These are phyloP conservation scores for Genyomyrus donnyi DNA, from an alignment of 2,113 vertebrate species.

Conservation along the genomic window DNA sequence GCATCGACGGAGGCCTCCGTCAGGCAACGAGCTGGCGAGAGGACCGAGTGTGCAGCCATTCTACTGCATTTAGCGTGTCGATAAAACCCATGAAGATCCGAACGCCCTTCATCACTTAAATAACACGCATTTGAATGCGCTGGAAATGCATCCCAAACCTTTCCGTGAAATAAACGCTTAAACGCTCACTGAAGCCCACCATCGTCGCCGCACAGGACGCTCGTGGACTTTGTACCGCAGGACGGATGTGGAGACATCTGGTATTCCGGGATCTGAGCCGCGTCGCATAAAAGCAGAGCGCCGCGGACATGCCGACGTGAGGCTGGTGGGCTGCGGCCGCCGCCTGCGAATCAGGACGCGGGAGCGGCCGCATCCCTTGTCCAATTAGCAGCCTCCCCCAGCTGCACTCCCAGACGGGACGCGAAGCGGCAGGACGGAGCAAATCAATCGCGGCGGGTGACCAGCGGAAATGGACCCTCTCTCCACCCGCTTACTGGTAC, in stretches of 20 bases:
- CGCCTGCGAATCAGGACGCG: background rate
- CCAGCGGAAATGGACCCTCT: background rate
- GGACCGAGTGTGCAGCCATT: background rate
- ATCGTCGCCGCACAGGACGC: too few species aligned
- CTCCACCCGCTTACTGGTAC: background rate
- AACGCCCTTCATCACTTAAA: background rate
- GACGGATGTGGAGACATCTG: background rate
- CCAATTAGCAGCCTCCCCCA: background rate
- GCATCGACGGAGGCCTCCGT: background rate
- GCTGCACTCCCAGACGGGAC: background rate
- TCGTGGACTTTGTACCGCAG: background rate
- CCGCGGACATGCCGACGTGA: background rate
- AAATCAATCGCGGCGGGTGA: background rate
- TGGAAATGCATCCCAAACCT: background rate
- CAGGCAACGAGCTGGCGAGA: background rate
- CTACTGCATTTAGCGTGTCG: background rate
- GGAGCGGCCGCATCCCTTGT: background rate
- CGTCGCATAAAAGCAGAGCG: background rate
- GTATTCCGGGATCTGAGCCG: background rate
- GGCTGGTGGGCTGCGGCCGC: background rate
- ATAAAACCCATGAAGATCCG: background rate
- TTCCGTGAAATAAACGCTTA: background rate
- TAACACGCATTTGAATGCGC: background rate
- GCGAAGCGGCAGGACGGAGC: background rate
- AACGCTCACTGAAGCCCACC: background rate